Evolutionary conservation across 2,113 vertebrate genomes (phyloP).

Genomic region (Ranitomeya imitator): DNA sequence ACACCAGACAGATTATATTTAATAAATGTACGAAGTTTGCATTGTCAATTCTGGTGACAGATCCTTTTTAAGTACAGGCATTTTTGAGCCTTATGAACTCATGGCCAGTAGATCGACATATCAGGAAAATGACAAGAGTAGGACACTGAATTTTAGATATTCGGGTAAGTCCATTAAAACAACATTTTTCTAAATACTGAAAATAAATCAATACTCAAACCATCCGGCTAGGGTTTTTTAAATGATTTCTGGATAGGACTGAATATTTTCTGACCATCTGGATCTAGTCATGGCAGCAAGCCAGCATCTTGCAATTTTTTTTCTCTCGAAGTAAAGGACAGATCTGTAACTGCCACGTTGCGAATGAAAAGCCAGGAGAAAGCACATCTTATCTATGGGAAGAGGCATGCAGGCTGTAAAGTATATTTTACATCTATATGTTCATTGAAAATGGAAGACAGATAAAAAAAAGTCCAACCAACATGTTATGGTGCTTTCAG

Average conservation of each 20-base stretch:
- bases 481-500: not conserved
- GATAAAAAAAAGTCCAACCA: not conserved
- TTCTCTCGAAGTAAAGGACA: slow-evolving; percentile 63
- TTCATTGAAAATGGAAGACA: not conserved
- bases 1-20: too few relatives aligned
- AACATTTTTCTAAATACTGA: not conserved
- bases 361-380: slow-evolving; percentile 59
- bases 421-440: not conserved
- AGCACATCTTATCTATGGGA: slow-evolving; percentile 57
- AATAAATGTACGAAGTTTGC: too few relatives aligned
- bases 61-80: too few relatives aligned
- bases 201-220: not conserved
- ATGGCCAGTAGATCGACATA: not conserved
- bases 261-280: slow-evolving; percentile 64
- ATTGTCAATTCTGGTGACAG: too few relatives aligned
- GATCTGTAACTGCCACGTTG: slow-evolving; percentile 67
- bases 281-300: slow-evolving; percentile 67
- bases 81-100: too few relatives aligned
- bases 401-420: slow-evolving; percentile 45
- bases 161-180: not conserved
- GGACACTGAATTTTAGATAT: not conserved
- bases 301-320: slow-evolving; percentile 69
- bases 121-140: not conserved
- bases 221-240: not conserved
- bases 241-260: slow-evolving; percentile 54